Evolutionary conservation across 2,888 invertebrate genomes (phyloP), one percentile per base, ranked within the genome.

Genomic region (Orthosia gothica): DNA sequence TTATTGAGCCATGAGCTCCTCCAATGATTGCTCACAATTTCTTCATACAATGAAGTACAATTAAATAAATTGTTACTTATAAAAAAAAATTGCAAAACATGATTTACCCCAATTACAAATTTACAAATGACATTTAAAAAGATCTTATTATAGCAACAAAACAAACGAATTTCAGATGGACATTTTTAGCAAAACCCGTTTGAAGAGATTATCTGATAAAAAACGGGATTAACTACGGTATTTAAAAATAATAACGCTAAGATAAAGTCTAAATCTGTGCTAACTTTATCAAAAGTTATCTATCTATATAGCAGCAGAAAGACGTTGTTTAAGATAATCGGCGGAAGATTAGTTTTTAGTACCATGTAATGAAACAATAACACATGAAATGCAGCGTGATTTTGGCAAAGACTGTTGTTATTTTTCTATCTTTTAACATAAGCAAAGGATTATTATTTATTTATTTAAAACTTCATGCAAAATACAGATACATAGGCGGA

Each of bases 121-220:
- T 61, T 55, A 58, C n/a, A 15, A 76, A 75, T 45, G 55, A n/a
- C 45, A 66, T 76, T 75, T 13, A 4, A n/a, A 74, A 74, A 65
- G 47, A 58, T 52, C 26, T 52, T 58, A 58, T 20, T 50, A 9
- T 9, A 20, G 4, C 12, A 66, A 15, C 26, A 45, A 18, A 61
- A 20, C 54, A 74, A 79, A 74, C 49, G 20, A 63, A 74, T 58
- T 79, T 63, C 18, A 69, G 62, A 66, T 49, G 61, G 54, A 12
- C 50, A 59, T 70, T 79, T 79, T 67, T 18, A 63, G 32, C 23
- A 47, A 64, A 81, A 58, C 58, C 70, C 63, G 66, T 75, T 80
- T 66, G 13, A 47, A 64, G 50, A 75, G 66, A 66, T 75, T 81
- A 67, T 80, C 70, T 50, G 75, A 58, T 67, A 66, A 75, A 70